Evolutionary conservation across 1,140 invertebrate genomes (phyloP).

Genomic region (Nasonia vitripennis): DNA sequence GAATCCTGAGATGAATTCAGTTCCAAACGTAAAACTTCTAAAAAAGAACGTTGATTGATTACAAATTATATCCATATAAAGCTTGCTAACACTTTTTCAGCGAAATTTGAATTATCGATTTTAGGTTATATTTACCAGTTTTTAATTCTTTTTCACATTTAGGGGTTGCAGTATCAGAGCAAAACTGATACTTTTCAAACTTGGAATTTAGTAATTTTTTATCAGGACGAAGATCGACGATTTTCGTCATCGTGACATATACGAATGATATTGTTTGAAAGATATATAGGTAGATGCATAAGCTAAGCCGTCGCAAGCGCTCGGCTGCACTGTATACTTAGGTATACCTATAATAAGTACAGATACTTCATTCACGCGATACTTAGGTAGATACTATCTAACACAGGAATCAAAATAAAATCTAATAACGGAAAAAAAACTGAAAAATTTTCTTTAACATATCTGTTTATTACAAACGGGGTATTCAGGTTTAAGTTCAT

Average conservation of each 20-base stretch:
- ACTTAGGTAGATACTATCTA: too few relatives aligned
- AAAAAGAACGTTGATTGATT: slow-evolving; percentile 38
- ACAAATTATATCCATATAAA: neutral
- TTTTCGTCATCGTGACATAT: slow-evolving; percentile 62
- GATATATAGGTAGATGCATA: too few relatives aligned
- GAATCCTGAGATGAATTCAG: slow-evolving; percentile 65
- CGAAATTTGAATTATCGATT: neutral
- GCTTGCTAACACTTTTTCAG: neutral
- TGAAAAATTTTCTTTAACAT: slow-evolving; percentile 41
- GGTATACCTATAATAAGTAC: too few relatives aligned
- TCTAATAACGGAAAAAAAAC: neutral
- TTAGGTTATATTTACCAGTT: slow-evolving; percentile 59
- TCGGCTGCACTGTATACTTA: too few relatives aligned
- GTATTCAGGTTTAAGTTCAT: slow-evolving; percentile 33
- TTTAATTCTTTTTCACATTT: slow-evolving; percentile 58
- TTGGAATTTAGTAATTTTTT: slow-evolving; percentile 62
- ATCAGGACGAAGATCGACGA: slow-evolving; percentile 67
- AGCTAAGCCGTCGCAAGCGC: too few relatives aligned
- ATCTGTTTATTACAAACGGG: slow-evolving; percentile 49
- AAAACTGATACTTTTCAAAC: slow-evolving; percentile 73
- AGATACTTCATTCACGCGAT: too few relatives aligned
- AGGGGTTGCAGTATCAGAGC: slow-evolving; percentile 55
- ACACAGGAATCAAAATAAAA: too few relatives aligned
- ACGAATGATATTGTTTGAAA: too few relatives aligned
- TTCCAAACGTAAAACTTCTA: slow-evolving; percentile 66